Evolutionary conservation across 2,888 invertebrate species (phyloP), one percentile per base, ranked within the genome.

Genomic region (Leucoma salicis): DNA sequence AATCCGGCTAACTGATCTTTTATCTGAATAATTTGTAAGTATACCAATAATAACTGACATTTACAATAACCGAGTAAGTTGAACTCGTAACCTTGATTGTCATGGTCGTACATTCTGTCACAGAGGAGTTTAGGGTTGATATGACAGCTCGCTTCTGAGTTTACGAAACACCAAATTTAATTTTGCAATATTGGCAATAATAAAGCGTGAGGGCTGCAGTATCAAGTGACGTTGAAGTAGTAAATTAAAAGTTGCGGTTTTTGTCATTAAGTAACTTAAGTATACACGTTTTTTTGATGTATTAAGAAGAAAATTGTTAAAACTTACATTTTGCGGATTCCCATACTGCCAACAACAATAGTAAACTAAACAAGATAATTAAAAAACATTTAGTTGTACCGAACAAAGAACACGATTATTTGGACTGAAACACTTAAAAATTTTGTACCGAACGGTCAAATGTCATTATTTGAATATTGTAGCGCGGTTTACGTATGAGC

Each of bases 251-350:
- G 8, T 21, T 21, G 6, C 5, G 21, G 5, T 6, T 21, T 21
- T 21, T 8, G 1, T 21, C 8, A 21, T 21, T 21, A 8, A 1
- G 6, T 2, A 21, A 21, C 21, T 5, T 21, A 21, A 21, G 8
- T 21, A 3, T 8, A 21, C 6, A 21, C 6, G 3, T 3, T 21
- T 8, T 8, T 8, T 21, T 21, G 21, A 35, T n/a, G 21, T 29
- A 14, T 6, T 14, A 21, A 35, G 25, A 33, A 46, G 53, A 57
- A 62, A 59, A 55, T 52, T 57, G 46, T 39, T 3, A 18, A 38
- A 63, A 80, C 86, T 86, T 71, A 87, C 86, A 69, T 78, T 71
- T 67, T 64, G 70, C 64, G 63, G 64, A 74, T 78, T 80, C 82
- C 86, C 86, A 86, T 86, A 66, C 64, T 75, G 70, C 59, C 68